Evolutionary conservation across 2,888 invertebrate genomes (phyloP).

Genomic region (Crepidodera aurea): DNA sequence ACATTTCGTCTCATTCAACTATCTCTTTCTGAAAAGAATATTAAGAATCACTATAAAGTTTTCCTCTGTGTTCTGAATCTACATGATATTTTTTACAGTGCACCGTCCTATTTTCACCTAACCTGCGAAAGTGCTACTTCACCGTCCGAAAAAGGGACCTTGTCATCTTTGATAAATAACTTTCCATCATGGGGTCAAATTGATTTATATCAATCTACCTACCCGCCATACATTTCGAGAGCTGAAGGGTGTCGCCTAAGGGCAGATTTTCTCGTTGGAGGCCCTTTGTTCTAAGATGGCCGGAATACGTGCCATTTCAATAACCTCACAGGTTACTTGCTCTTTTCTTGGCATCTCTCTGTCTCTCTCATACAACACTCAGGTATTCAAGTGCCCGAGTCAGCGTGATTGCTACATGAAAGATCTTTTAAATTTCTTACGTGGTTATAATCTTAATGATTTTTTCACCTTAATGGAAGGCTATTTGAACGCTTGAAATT

Average conservation of each 20-base stretch:
- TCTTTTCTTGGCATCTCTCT: neutral
- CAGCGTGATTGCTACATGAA: conserved; percentile 52
- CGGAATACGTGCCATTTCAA: conserved; percentile 52
- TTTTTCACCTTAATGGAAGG: conserved; percentile 34
- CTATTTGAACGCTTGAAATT: too few species aligned
- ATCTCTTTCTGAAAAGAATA: too few species aligned
- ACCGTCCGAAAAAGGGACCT: conserved; percentile 6
- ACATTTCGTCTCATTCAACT: too few species aligned
- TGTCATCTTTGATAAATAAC: conserved; percentile 21
- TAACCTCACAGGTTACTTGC: conserved; percentile 49
- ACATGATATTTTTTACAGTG: too few species aligned
- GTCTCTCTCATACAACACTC: conserved; percentile 39
- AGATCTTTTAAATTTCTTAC: conserved; percentile 53
- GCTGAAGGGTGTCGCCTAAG: conserved; percentile 10
- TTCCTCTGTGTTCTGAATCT: too few species aligned
- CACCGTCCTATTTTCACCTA: neutral
- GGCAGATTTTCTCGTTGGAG: conserved; percentile 20
- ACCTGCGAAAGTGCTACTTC: neutral
- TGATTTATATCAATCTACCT: conserved; percentile 29
- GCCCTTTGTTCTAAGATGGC: conserved; percentile 50
- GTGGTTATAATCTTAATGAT: conserved; percentile 45
- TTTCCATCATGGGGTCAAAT: conserved; percentile 15
- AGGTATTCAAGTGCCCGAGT: conserved; percentile 53
- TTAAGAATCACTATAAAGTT: too few species aligned
- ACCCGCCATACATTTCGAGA: neutral